phyloP scores from a whole-genome alignment of 2,113 vertebrate species.

The Chlorocebus sabaeus region DNA sequence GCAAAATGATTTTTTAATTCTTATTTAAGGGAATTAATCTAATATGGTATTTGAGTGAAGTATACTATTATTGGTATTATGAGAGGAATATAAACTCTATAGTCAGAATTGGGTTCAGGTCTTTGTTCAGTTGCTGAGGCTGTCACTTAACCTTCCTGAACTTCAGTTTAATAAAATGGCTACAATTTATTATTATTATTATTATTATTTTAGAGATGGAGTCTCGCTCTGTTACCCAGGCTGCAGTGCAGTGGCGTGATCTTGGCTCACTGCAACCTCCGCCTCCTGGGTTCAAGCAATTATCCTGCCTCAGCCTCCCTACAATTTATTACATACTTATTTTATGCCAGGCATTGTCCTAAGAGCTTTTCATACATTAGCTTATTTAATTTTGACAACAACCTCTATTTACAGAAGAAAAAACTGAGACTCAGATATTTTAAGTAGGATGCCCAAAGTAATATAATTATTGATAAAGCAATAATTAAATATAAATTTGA shows the following conservation, averaged over 20 bases:
- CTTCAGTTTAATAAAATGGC: conserved; percentile 40
- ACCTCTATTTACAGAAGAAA: conserved; percentile 28
- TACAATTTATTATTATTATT: not conserved
- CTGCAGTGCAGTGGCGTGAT: too few relatives aligned
- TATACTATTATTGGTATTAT: not conserved
- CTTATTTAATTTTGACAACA: conserved; percentile 33
- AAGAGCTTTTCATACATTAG: not conserved
- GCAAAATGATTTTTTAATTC: conserved; percentile 34
- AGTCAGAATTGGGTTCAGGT: not conserved
- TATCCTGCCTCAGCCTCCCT: too few relatives aligned
- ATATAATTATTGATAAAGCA: not conserved
- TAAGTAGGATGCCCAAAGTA: not conserved
- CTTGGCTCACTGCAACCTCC: too few relatives aligned
- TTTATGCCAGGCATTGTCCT: conserved; percentile 7
- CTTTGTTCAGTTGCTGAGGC: not conserved
- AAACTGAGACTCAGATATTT: not conserved
- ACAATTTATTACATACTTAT: conserved; percentile 6
- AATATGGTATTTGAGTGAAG: not conserved
- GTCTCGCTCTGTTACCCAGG: too few relatives aligned
- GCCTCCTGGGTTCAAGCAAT: too few relatives aligned
- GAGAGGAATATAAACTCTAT: conserved; percentile 11
- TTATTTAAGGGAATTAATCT: conserved; percentile 41
- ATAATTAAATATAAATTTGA: conserved; percentile 37
- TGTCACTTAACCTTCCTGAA: conserved; percentile 10
- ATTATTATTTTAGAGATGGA: too few relatives aligned